Conservation (phyloP, 2,888 invertebrate genomes). For the Agrochola macilenta region DNA sequence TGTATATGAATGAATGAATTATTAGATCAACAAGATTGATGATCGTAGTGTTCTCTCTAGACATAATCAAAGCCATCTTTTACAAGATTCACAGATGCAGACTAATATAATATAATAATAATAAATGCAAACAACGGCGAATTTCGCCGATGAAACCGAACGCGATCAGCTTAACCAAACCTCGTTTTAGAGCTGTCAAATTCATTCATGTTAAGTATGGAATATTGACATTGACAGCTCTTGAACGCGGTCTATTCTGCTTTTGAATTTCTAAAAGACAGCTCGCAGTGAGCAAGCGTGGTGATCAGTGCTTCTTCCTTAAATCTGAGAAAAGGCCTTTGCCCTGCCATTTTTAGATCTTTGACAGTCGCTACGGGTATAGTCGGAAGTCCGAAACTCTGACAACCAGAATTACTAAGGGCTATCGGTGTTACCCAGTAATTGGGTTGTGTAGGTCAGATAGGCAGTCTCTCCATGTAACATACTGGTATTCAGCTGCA, state of each 20-base stretch:
- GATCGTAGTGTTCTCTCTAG: neutral
- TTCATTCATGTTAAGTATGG: no score
- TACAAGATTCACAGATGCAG: neutral
- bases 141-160: no score
- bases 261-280: neutral
- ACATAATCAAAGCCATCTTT: neutral
- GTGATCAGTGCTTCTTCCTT: neutral
- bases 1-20: neutral
- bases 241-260: no score
- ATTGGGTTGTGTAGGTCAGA: no score
- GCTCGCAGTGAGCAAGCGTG: neutral
- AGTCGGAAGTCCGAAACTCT: neutral
- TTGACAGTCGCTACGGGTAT: neutral
- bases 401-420: no score
- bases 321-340: neutral
- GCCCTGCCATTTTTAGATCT: neutral
- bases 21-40: neutral
- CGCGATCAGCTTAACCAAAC: no score
- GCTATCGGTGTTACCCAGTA: no score
- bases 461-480: neutral
- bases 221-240: no score
- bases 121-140: no score
- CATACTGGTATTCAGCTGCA: neutral
- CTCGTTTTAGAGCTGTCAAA: no score
- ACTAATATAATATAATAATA: no score